A percentile compares a stretch with the other conserved stretches of the same genome.
These are phyloP conservation scores for Microcaecilia unicolor DNA, from an alignment of 2,797 vertebrate species.

Conservation along the genomic window DNA sequence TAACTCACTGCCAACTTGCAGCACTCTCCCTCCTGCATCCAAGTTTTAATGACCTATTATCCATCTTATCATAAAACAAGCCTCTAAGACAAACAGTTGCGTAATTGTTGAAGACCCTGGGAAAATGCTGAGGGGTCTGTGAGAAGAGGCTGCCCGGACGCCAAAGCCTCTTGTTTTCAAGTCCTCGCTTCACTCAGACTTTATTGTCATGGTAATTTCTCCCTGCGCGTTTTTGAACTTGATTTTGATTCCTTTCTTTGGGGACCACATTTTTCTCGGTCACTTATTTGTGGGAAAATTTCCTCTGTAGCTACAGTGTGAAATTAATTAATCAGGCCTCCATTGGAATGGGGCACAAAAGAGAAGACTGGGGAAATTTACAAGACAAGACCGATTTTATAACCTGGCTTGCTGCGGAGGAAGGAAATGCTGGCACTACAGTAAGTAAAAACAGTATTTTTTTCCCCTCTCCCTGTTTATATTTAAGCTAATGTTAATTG, in stretches of 20 bases:
- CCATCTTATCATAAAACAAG: constrained; percentile 45
- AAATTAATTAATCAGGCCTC: constrained; percentile 67
- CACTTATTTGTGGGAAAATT: constrained; percentile 72
- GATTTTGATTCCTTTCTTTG: constrained; percentile 80
- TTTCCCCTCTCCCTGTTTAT: too few relatives aligned
- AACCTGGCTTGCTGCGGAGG: neutral
- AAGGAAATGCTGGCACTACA: neutral
- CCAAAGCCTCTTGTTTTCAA: constrained; percentile 56
- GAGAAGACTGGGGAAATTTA: constrained; percentile 15
- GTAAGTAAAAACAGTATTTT: too few relatives aligned
- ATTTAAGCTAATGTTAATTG: too few relatives aligned
- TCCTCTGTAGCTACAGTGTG: constrained; percentile 54
- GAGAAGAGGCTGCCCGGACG: constrained; percentile 59
- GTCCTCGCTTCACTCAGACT: constrained; percentile 62
- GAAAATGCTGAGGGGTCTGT: constrained; percentile 68
- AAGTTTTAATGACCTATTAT: constrained; percentile 13
- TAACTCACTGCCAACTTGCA: neutral
- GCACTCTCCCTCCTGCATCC: neutral
- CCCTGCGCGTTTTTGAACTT: constrained; percentile 80
- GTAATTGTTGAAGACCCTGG: constrained; percentile 76
- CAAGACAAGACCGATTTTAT: neutral
- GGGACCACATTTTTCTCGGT: constrained; percentile 46
- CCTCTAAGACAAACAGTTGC: constrained; percentile 74
- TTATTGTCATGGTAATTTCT: constrained; percentile 75
- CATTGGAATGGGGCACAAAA: constrained; percentile 40